Evolutionary conservation across 1,140 invertebrate species (phyloP).

Genomic region (Bombus soroeensis): DNA sequence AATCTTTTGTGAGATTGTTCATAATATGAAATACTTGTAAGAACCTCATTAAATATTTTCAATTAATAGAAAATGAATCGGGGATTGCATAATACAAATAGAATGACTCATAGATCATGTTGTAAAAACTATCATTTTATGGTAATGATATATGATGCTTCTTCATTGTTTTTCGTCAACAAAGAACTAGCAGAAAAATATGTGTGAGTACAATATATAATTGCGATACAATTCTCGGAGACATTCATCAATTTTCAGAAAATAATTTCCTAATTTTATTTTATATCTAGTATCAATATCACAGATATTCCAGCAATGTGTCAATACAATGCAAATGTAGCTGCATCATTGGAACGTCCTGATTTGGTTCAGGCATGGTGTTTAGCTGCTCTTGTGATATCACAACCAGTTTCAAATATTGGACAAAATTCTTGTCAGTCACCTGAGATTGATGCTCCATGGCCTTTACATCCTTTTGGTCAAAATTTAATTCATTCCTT

Average conservation of each 20-base stretch:
- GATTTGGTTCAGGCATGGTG: slow-evolving; percentile 95
- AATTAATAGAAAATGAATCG: slow-evolving; percentile 83
- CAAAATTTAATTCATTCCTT: slow-evolving; percentile 92
- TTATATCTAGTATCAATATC: slow-evolving; percentile 83
- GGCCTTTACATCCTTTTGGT: slow-evolving; percentile 93
- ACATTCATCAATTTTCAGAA: not conserved
- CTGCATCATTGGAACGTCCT: slow-evolving; percentile 88
- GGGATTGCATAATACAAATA: slow-evolving; percentile 72
- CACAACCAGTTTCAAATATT: slow-evolving; percentile 78
- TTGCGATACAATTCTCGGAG: slow-evolving; percentile 35
- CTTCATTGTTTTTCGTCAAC: slow-evolving; percentile 90
- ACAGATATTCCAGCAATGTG: slow-evolving; percentile 88
- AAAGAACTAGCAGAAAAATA: slow-evolving; percentile 93
- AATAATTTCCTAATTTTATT: slow-evolving; percentile 13
- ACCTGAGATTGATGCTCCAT: slow-evolving; percentile 87
- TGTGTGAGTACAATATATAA: slow-evolving; percentile 85
- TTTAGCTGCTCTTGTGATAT: slow-evolving; percentile 88
- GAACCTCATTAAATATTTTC: slow-evolving; percentile 1
- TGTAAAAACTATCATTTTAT: slow-evolving; percentile 84
- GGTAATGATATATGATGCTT: slow-evolving; percentile 91
- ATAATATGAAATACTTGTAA: not conserved
- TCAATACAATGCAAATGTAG: slow-evolving; percentile 90
- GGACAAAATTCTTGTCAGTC: slow-evolving; percentile 70
- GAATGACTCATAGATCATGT: slow-evolving; percentile 71
- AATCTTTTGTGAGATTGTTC: not conserved